Conservation (phyloP, 2,113 vertebrate genomes). For the Cebidichthys violaceus region DNA sequence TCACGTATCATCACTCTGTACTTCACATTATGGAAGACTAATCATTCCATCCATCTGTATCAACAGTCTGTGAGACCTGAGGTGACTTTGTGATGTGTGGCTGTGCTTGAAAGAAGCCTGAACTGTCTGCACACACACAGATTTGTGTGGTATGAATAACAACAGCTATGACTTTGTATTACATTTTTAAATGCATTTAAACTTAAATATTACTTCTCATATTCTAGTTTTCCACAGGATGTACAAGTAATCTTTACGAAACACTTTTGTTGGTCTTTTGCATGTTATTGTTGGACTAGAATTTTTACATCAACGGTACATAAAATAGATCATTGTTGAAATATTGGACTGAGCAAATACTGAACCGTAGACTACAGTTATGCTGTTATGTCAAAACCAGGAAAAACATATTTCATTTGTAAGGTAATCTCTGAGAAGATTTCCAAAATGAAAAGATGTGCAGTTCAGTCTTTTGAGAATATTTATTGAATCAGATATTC, state of each 20-base stretch:
- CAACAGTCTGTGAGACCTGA: constrained; percentile 9
- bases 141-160: neutral
- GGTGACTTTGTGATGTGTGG: constrained; percentile 7
- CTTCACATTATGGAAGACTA: neutral
- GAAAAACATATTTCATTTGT: neutral
- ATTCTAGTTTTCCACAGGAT: neutral
- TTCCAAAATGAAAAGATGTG: neutral
- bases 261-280: neutral
- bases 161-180: neutral
- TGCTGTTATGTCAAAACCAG: neutral
- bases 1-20: neutral
- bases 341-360: neutral
- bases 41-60: constrained; percentile 5
- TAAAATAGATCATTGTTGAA: neutral
- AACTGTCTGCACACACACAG: constrained; percentile 3
- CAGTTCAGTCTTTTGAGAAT: neutral
- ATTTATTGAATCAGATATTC: neutral
- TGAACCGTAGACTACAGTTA: neutral
- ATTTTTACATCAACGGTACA: too few relatives aligned
- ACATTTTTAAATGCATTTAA: neutral
- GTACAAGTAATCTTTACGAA: neutral
- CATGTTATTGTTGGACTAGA: neutral
- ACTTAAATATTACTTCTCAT: neutral
- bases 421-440: neutral
- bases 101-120: neutral